A percentile compares a stretch with the other conserved stretches of the same genome.
Evolutionary conservation across 1,140 invertebrate genomes (phyloP).

Genomic region (Acyrthosiphon pisum): DNA sequence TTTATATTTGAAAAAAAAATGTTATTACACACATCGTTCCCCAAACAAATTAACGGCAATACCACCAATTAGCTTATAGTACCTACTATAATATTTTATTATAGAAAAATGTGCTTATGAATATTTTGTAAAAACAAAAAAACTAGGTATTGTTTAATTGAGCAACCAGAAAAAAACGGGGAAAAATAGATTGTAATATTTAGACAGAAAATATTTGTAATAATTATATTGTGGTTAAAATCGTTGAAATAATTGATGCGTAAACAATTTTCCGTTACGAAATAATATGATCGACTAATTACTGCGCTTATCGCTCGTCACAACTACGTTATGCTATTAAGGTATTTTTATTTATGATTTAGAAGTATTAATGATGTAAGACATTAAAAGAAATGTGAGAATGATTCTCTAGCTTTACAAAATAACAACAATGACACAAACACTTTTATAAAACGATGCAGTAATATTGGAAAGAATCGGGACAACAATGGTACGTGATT

Average conservation of each 20-base stretch:
- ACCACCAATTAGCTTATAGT: not conserved
- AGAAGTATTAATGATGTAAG: not conserved
- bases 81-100: not conserved
- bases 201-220: not conserved
- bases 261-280: not conserved
- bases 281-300: not conserved
- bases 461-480: not conserved
- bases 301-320: not conserved
- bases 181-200: not conserved
- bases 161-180: not conserved
- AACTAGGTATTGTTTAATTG: too few relatives aligned
- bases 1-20: not conserved
- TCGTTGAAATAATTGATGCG: not conserved
- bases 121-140: not conserved
- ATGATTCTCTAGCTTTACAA: not conserved
- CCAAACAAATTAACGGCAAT: not conserved
- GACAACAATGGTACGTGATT: not conserved
- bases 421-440: not conserved
- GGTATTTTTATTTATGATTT: not conserved
- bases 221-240: not conserved
- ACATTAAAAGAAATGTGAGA: conserved; percentile 7
- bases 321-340: not conserved
- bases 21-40: not conserved
- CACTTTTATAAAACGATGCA: not conserved
- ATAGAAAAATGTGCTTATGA: not conserved